Evolutionary conservation across 2,888 invertebrate genomes (phyloP), one percentile per base, ranked within the genome.

Genomic region (Tinea trinotella): DNA sequence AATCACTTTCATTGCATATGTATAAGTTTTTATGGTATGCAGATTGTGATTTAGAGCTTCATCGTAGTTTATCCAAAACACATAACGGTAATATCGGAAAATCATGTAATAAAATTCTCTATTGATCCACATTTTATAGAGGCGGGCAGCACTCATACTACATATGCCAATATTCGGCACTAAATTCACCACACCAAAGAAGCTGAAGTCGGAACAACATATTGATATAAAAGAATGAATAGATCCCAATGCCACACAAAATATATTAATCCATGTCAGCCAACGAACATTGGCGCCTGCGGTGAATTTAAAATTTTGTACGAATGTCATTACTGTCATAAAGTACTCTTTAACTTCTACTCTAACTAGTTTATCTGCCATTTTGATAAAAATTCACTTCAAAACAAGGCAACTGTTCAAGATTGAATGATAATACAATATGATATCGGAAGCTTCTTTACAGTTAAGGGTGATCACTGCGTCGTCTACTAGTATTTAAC

Each of bases 151-250:
- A 0, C 76, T 67, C 66, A 81, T 71, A 4, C 75, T 55, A 53
- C 71, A 71, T 0, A 71, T 78, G 10, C 79, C 82, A 0, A 80
- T 63, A 56, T 82, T 81, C 0, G 83, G 81, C 4, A 74, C 74
- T 0, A 79, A 66, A 48, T 79, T 76, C 2, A 77, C 68, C 1
- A 82, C 62, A 52, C 76, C 73, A 4, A 79, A 64, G 65, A 69
- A 74, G 61, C 75, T 66, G 4, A 71, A 63, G 3, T 65, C 67
- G 4, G 64, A 66, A 6, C 68, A 56, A n/a, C 64, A 65, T 7
- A 81, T 59, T 3, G 74, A 68, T 0, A 70, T 44, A 1, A 66
- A 58, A 4, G 81, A 62, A 56, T 82, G 82, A 1, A 58, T 34
- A 0, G 66, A 30, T n/a, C 30, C 30, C 30, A 7, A 30, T 7